These are phyloP conservation scores for Dendronephthya gigantea DNA, from an alignment of 64 coral and sea anemone species.

Conservation along the genomic window DNA sequence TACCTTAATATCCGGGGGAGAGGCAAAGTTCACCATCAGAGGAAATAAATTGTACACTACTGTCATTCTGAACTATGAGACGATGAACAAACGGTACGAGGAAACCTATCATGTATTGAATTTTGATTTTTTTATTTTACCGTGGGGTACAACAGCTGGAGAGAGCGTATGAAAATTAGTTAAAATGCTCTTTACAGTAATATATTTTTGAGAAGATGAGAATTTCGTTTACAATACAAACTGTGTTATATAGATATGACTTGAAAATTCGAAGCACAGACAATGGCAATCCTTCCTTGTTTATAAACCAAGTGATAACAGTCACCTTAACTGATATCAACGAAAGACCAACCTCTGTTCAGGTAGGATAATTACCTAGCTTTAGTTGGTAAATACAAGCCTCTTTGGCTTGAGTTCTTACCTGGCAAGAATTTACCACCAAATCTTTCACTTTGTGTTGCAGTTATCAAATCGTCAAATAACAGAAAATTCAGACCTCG, in stretches of 20 bases:
- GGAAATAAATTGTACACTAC: conserved; percentile 47
- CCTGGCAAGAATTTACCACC: too few relatives aligned
- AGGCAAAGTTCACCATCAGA: conserved; percentile 49
- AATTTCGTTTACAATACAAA: neutral
- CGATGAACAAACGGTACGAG: conserved; percentile 47
- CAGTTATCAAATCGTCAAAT: conserved; percentile 60
- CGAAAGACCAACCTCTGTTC: conserved; percentile 61
- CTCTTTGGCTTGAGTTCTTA: too few relatives aligned
- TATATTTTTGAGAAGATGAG: too few relatives aligned
- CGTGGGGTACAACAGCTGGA: too few relatives aligned
- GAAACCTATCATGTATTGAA: neutral
- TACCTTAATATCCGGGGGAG: conserved; percentile 42
- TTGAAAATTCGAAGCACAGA: conserved; percentile 71
- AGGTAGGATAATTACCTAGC: conserved; percentile 7
- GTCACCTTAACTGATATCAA: conserved; percentile 65
- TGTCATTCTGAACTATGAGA: conserved; percentile 58
- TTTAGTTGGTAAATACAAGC: too few relatives aligned
- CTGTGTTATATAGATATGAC: conserved; percentile 33
- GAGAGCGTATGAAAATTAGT: too few relatives aligned
- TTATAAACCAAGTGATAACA: conserved; percentile 49
- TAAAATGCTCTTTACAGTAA: too few relatives aligned
- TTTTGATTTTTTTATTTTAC: too few relatives aligned
- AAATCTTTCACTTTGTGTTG: neutral
- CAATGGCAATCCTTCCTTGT: conserved; percentile 67
- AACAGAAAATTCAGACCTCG: conserved; percentile 54